Conservation (phyloP, 2,113 vertebrate genomes). For the Mus spicilegus region DNA sequence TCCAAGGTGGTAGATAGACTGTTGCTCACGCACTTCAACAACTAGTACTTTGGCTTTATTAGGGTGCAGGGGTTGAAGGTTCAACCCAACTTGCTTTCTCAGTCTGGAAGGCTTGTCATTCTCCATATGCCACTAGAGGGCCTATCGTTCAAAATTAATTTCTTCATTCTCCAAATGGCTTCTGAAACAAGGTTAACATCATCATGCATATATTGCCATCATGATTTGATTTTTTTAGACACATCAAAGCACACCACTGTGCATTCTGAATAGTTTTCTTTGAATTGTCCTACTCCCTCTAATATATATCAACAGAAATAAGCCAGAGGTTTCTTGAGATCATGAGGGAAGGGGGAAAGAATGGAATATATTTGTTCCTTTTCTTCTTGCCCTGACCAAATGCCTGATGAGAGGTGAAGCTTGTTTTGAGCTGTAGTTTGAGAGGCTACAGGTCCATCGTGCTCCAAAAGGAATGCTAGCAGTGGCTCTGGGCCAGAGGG, state of each 20-base stretch:
- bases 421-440: not conserved
- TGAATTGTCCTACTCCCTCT: slow-evolving; percentile 32
- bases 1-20: not conserved
- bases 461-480: no score
- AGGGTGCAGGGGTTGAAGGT: not conserved
- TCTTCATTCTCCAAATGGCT: not conserved
- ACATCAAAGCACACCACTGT: not conserved
- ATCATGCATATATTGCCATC: not conserved
- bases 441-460: not conserved
- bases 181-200: slow-evolving; percentile 7
- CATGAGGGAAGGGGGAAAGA: not conserved
- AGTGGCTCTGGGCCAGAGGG: not conserved
- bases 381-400: not conserved
- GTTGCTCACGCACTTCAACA: not conserved
- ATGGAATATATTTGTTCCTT: not conserved
- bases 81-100: not conserved
- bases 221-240: slow-evolving; percentile 44
- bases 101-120: not conserved
- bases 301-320: not conserved
- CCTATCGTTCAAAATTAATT: slow-evolving; percentile 32
- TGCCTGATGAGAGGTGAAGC: not conserved
- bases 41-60: slow-evolving; percentile 46
- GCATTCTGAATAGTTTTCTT: not conserved
- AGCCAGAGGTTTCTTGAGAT: not conserved
- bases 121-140: slow-evolving; percentile 76